These are phyloP conservation scores for Hemitrygon akajei DNA, from an alignment of 2,797 vertebrate species.

Conservation along the genomic window DNA sequence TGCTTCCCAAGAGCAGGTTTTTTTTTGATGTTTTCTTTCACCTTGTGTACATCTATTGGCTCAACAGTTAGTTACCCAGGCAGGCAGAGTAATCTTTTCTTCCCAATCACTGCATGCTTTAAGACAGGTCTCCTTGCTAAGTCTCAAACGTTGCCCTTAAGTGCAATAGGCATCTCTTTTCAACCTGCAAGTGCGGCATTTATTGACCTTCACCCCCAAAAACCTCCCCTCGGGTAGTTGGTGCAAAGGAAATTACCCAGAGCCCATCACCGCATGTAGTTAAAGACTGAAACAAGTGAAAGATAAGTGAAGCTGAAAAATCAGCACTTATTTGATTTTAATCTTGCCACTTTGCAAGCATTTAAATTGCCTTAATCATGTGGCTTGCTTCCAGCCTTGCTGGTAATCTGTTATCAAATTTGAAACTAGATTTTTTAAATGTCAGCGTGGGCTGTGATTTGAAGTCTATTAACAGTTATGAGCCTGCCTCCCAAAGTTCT, in stretches of 20 bases:
- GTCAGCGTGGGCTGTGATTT: conserved; percentile 80
- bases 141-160: conserved; percentile 75
- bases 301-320: conserved; percentile 85
- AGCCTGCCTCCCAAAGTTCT: conserved; percentile 71
- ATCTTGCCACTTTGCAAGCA: conserved; percentile 91
- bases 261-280: conserved; percentile 74
- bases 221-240: conserved; percentile 87
- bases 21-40: conserved; percentile 56
- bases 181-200: conserved; percentile 91
- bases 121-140: conserved; percentile 59
- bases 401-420: conserved; percentile 92
- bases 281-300: conserved; percentile 79
- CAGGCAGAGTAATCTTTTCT: conserved; percentile 52
- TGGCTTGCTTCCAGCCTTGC: conserved; percentile 74
- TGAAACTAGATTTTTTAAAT: conserved; percentile 90
- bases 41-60: conserved; percentile 59
- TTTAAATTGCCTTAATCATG: conserved; percentile 95
- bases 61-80: conserved; percentile 49
- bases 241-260: conserved; percentile 75
- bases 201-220: conserved; percentile 75
- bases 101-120: conserved; percentile 50
- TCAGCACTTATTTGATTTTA: conserved; percentile 90
- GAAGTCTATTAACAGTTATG: conserved; percentile 83
- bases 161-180: conserved; percentile 86
- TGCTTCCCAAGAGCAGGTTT: conserved; percentile 57